Conservation (phyloP, 1,140 invertebrate species). For the Lordiphosa mommai region DNA sequence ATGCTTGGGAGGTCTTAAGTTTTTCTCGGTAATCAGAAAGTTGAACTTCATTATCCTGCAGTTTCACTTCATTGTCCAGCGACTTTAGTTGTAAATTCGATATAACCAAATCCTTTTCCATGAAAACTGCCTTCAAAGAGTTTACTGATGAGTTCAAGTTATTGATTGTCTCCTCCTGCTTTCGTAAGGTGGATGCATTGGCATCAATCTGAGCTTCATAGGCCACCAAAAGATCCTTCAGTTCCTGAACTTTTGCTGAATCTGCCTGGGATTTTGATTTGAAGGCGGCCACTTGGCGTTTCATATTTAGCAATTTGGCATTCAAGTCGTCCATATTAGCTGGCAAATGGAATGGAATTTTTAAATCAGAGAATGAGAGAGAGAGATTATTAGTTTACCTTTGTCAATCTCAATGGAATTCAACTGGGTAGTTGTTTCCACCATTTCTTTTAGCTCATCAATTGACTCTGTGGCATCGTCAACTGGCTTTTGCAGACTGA, state of each 20-base stretch:
- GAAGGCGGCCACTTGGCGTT: slow-evolving; percentile 5
- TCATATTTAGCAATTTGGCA: neutral
- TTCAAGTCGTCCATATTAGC: neutral
- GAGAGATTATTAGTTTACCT: no score
- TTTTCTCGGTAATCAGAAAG: neutral
- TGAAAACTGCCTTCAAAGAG: neutral
- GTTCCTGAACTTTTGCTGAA: neutral
- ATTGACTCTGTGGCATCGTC: no score
- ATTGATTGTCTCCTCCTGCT: neutral
- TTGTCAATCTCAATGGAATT: no score
- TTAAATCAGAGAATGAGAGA: neutral
- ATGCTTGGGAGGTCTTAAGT: neutral
- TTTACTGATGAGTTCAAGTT: neutral
- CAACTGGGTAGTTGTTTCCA: no score
- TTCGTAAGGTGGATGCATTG: neutral
- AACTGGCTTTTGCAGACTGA: no score
- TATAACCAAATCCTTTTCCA: neutral
- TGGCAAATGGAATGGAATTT: neutral
- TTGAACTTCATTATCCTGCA: neutral
- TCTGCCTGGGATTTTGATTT: neutral
- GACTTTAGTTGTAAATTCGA: neutral
- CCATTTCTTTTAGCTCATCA: no score
- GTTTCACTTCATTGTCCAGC: neutral
- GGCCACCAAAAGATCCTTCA: neutral
- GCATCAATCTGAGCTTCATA: slow-evolving; percentile 3